Conservation (phyloP, 2,113 vertebrate species). For the Microtus richardsoni region DNA sequence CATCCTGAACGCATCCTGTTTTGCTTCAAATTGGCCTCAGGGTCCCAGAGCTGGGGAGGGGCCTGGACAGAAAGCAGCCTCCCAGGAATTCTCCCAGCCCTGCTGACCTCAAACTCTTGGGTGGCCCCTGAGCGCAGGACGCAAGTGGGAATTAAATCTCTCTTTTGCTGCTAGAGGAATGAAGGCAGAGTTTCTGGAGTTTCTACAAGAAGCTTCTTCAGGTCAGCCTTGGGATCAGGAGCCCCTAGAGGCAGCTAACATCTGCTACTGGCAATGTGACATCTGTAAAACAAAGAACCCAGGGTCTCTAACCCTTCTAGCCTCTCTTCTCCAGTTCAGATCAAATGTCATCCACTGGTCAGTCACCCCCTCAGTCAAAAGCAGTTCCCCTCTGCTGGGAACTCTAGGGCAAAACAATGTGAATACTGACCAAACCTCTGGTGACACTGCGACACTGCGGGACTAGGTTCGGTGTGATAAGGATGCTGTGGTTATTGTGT, state of each 20-base stretch:
- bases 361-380: conserved; percentile 48
- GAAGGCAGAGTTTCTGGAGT: background rate
- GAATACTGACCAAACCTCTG: conserved; percentile 7
- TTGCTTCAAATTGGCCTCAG: conserved; percentile 72
- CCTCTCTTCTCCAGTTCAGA: conserved; percentile 55
- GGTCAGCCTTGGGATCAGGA: background rate
- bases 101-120: conserved; percentile 43
- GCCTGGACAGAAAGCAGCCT: conserved; percentile 38
- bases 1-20: conserved; percentile 81
- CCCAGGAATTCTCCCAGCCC: conserved; percentile 63
- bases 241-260: background rate
- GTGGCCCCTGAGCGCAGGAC: conserved; percentile 39
- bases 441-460: background rate
- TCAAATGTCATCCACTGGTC: conserved; percentile 48
- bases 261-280: background rate
- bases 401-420: conserved; percentile 15
- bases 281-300: conserved; percentile 33
- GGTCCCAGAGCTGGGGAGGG: background rate
- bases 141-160: background rate
- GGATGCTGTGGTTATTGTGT: background rate
- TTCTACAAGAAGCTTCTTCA: conserved; percentile 25
- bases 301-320: background rate
- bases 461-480: background rate
- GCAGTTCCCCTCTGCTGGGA: background rate
- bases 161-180: conserved; percentile 19